Percentiles rank a stretch among this genome's conserved stretches.
Conservation (phyloP, 2,888 invertebrate genomes). For the Cerceris rybyensis region DNA sequence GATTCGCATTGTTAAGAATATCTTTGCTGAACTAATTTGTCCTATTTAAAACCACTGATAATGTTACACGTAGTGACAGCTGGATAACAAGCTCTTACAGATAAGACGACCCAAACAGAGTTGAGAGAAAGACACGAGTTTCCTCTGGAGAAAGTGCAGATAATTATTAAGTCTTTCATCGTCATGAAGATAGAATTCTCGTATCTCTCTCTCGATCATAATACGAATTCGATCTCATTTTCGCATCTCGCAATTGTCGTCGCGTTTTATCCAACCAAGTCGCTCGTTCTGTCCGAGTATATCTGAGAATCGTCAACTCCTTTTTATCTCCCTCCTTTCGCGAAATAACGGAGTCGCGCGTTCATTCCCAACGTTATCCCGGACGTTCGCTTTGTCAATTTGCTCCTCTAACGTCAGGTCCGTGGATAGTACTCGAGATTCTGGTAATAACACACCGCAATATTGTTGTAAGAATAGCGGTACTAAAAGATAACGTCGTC, state of each 20-base stretch:
- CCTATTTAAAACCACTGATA: too few relatives aligned
- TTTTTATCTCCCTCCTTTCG: too few relatives aligned
- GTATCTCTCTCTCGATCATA: background rate
- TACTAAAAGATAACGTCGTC: slow-evolving; percentile 39
- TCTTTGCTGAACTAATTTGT: too few relatives aligned
- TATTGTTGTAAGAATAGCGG: slow-evolving; percentile 37
- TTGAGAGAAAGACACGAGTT: slow-evolving; percentile 38
- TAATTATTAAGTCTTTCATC: slow-evolving; percentile 47
- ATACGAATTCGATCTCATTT: background rate
- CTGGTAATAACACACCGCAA: slow-evolving; percentile 10
- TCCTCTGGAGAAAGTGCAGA: slow-evolving; percentile 46
- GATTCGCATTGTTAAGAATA: too few relatives aligned
- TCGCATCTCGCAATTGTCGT: too few relatives aligned
- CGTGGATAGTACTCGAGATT: slow-evolving; percentile 13
- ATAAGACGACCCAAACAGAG: slow-evolving; percentile 39
- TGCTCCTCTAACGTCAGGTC: background rate
- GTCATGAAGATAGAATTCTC: background rate
- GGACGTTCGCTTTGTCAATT: background rate
- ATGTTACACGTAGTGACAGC: slow-evolving; percentile 1
- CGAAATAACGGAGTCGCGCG: too few relatives aligned
- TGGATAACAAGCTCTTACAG: slow-evolving; percentile 25
- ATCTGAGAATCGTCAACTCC: too few relatives aligned
- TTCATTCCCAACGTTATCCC: background rate
- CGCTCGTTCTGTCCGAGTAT: too few relatives aligned
- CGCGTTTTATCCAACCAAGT: too few relatives aligned